Conservation (phyloP, 2,797 vertebrate species). For the Knipowitschia caucasica region DNA sequence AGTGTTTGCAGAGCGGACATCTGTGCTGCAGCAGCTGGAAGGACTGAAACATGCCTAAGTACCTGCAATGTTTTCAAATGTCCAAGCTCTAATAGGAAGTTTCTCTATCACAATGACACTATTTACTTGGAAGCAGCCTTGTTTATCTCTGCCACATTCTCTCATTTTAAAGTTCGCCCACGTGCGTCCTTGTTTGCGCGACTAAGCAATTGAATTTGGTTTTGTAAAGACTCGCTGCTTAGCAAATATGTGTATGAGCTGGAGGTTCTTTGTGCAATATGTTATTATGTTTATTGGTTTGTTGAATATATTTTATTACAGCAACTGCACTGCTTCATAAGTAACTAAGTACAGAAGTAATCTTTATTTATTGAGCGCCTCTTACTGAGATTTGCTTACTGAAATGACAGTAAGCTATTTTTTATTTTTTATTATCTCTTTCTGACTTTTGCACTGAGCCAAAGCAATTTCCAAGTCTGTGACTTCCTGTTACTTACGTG, state of each 20-base stretch:
- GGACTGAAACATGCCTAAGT: slow-evolving; percentile 29
- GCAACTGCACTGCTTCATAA: too few species aligned
- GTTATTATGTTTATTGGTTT: background rate
- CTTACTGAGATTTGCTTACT: too few species aligned
- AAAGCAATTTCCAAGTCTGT: too few species aligned
- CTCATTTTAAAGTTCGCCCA: slow-evolving; percentile 26
- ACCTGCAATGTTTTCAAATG: slow-evolving; percentile 17
- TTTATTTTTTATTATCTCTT: too few species aligned
- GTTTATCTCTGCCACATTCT: slow-evolving; percentile 30
- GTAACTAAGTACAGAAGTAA: too few species aligned
- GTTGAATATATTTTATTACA: background rate
- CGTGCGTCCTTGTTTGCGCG: slow-evolving; percentile 26
- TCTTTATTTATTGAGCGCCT: too few species aligned
- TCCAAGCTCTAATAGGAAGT: slow-evolving; percentile 4
- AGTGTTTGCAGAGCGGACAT: slow-evolving; percentile 17
- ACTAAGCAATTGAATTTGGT: slow-evolving; percentile 32
- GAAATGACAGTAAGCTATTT: too few species aligned
- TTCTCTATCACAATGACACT: slow-evolving; percentile 37
- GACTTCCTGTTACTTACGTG: too few species aligned
- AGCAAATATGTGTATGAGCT: background rate
- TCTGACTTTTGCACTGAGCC: too few species aligned
- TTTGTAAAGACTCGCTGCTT: slow-evolving; percentile 12
- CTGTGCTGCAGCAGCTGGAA: slow-evolving; percentile 21
- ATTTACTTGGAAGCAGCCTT: slow-evolving; percentile 41
- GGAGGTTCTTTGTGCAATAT: background rate